Conservation (phyloP, 1,140 invertebrate species). For the Oryzaephilus surinamensis region DNA sequence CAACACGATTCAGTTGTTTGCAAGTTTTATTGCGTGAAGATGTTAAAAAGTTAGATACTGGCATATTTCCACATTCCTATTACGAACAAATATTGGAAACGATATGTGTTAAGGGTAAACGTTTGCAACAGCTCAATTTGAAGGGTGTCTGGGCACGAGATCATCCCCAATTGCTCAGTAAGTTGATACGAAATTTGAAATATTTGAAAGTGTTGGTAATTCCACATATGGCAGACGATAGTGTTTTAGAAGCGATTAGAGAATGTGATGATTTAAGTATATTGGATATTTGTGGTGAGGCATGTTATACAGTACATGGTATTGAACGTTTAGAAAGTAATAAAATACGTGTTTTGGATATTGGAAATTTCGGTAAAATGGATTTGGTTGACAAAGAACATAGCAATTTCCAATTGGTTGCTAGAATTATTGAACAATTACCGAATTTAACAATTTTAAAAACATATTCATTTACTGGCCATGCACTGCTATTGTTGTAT, state of each 20-base stretch:
- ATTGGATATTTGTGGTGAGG: conserved; percentile 52
- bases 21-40: conserved; percentile 49
- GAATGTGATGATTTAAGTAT: conserved; percentile 45
- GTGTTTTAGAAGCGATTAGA: conserved; percentile 48
- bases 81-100: conserved; percentile 53
- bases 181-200: conserved; percentile 43
- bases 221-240: conserved; percentile 56
- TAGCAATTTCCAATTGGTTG: conserved; percentile 32
- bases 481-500: conserved; percentile 42
- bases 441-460: conserved; percentile 49
- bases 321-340: conserved; percentile 33
- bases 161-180: conserved; percentile 47
- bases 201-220: conserved; percentile 48
- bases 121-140: conserved; percentile 49
- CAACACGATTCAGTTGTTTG: conserved; percentile 49
- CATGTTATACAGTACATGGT: conserved; percentile 18
- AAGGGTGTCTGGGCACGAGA: conserved; percentile 60
- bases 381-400: conserved; percentile 39
- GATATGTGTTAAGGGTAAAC: conserved; percentile 46
- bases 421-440: conserved; percentile 45
- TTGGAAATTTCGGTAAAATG: conserved; percentile 53
- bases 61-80: conserved; percentile 53
- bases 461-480: conserved; percentile 53
- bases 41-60: conserved; percentile 48
- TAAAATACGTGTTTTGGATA: conserved; percentile 47